Evolutionary conservation across 2,797 vertebrate species (phyloP).

Genomic region (Catharus ustulatus): DNA sequence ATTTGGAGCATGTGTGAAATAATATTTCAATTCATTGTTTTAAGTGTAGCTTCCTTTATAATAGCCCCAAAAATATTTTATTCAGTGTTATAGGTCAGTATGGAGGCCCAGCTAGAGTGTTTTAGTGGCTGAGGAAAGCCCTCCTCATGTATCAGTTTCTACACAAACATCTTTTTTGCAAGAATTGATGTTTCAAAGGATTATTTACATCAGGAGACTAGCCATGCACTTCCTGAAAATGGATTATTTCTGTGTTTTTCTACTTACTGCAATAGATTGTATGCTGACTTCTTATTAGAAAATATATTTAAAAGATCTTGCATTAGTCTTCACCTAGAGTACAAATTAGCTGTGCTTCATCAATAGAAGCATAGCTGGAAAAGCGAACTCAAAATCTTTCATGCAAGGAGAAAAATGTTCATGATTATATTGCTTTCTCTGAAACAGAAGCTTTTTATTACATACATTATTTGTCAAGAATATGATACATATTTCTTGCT

Average conservation of each 20-base stretch:
- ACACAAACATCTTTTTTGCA: neutral
- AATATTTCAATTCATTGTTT: neutral
- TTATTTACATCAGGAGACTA: constrained; percentile 3
- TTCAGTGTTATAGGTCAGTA: neutral
- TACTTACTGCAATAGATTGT: constrained; percentile 33
- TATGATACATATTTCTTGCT: neutral
- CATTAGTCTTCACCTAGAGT: constrained; percentile 47
- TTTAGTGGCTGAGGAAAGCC: neutral
- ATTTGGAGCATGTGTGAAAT: neutral
- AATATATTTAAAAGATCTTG: constrained; percentile 65
- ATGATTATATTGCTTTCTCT: neutral
- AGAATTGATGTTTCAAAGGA: neutral
- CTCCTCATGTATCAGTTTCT: neutral
- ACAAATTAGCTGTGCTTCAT: constrained; percentile 32
- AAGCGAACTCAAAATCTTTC: neutral
- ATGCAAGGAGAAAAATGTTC: neutral
- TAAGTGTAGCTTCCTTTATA: neutral
- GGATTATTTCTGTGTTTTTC: constrained; percentile 53
- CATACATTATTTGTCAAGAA: neutral
- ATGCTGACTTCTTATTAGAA: constrained; percentile 67
- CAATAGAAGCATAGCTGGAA: neutral
- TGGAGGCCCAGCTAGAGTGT: neutral
- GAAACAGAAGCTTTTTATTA: constrained; percentile 21
- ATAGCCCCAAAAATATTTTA: neutral
- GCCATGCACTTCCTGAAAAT: constrained; percentile 32